Base-by-base conservation (phyloP, 92 coral and sea anemone species). In the Bergia puertoricense region DNA sequence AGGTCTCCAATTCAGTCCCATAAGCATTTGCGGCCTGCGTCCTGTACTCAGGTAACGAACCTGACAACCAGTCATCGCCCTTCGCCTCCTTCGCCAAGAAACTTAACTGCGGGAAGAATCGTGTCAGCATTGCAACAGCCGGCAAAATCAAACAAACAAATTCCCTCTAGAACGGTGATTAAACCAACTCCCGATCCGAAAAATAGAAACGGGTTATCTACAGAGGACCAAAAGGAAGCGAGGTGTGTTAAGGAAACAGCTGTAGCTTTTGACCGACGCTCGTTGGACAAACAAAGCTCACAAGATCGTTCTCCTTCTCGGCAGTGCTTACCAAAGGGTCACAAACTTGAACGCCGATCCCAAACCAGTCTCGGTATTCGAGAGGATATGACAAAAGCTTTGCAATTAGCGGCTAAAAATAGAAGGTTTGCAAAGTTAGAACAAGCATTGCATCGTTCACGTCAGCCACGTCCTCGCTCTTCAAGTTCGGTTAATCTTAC, bases 391-490 rank as follows among this genome's bases (percentile, higher is more conserved):
- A 7, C 18, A 62, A 81, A 41, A 9, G 16, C 76, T 3, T 7
- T 62, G 10, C 51, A 81, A 18, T 41, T 68, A 1, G 48, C 71
- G 40, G 8, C 86, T 7, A 42, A 42, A 81, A 65, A 11, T 40
- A 67, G 86, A 18, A 81, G 74, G 20, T 59, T 30, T 43, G 9
- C 18, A 7, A 59, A 62, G 39, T 54, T 81, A 3, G 86, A 81
- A 41, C 54, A 81, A 44, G 76, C 86, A 2, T 11, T 81, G 16
- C 71, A 40, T 13, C 86, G 86, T 7, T 81, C 86, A 1, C 46
- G 36, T n/a, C 76, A 62, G 8, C 6, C 75, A 0, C 86, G 76
- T 0, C 4, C 36, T n/a, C 86, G 38, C 6, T 42, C 86, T 2
- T 7, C 44, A 44, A 45, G 39, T 16, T 51, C 67, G 20, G 2